These are phyloP conservation scores for Eulithis testata DNA, from an alignment of 2,888 invertebrate species.

Conservation along the genomic window DNA sequence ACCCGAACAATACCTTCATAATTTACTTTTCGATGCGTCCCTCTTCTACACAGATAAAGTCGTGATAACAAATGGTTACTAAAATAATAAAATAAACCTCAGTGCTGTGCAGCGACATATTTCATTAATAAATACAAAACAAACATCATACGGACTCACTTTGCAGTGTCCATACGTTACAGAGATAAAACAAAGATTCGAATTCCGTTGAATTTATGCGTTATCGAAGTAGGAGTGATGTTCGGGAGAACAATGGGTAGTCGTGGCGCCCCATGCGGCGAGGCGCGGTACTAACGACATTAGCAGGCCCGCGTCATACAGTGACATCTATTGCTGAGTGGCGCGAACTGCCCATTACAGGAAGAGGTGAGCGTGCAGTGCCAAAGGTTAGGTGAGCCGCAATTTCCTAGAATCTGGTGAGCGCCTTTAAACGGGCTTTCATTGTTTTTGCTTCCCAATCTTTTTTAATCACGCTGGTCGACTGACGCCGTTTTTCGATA, in stretches of 20 bases:
- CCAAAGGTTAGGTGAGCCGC: conserved; percentile 46
- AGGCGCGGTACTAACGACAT: conserved; percentile 56
- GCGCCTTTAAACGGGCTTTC: not conserved
- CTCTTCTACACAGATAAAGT: conserved; percentile 80
- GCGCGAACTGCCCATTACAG: conserved; percentile 54
- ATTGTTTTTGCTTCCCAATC: not conserved
- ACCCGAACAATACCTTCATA: conserved; percentile 81
- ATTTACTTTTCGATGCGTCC: conserved; percentile 80
- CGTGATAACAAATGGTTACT: conserved; percentile 85
- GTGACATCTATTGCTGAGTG: conserved; percentile 79
- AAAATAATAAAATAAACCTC: conserved; percentile 82
- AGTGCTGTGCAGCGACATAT: conserved; percentile 78
- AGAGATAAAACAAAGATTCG: conserved; percentile 83
- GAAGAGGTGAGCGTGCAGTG: conserved; percentile 46
- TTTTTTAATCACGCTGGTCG: no score
- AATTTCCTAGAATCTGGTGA: not conserved
- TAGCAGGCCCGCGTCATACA: conserved; percentile 45
- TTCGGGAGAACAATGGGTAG: conserved; percentile 75
- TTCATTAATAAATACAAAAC: conserved; percentile 84
- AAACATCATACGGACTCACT: conserved; percentile 82
- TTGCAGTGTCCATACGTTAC: conserved; percentile 84
- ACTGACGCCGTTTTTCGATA: no score
- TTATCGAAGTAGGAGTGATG: conserved; percentile 79
- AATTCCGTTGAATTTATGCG: conserved; percentile 80
- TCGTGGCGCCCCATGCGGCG: conserved; percentile 83